A percentile compares a stretch with the other conserved stretches of the same genome.
Evolutionary conservation across 1,140 invertebrate genomes (phyloP).

Genomic region (Tetragnatha versicolor): DNA sequence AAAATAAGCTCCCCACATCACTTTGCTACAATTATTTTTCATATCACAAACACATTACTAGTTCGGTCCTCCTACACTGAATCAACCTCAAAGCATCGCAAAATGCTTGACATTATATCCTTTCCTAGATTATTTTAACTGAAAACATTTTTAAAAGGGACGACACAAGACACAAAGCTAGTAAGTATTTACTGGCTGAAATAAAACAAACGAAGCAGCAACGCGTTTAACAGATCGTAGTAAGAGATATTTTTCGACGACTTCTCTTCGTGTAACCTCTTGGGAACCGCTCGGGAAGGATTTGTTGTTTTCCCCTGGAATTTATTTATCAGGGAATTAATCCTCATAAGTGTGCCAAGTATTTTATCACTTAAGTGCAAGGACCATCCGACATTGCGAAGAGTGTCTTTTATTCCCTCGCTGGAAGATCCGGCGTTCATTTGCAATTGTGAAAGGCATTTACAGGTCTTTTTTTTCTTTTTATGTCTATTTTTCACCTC

Average conservation of each 20-base stretch:
- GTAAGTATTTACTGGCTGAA: not conserved
- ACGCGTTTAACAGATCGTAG: not conserved
- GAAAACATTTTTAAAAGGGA: no score
- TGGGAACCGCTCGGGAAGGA: not conserved
- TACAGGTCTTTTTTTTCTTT: no score
- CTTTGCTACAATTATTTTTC: no score
- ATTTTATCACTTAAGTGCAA: conserved; percentile 30
- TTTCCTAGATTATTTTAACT: no score
- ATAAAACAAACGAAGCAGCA: not conserved
- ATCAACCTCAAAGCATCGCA: no score
- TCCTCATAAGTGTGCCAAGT: conserved; percentile 34
- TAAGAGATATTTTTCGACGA: not conserved
- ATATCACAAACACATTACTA: no score
- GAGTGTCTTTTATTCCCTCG: not conserved
- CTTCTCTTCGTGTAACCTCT: not conserved
- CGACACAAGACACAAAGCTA: not conserved
- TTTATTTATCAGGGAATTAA: conserved; percentile 32
- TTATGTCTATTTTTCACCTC: no score
- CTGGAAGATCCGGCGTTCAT: not conserved
- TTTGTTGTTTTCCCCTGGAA: not conserved
- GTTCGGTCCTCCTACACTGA: no score
- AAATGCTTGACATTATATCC: no score
- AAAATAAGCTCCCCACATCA: no score
- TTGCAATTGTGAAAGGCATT: no score
- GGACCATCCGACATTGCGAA: not conserved